A percentile compares a stretch with the other conserved stretches of the same genome.
phyloP scores from a whole-genome alignment of 2,797 vertebrate genomes.

The Mareca strepera region DNA sequence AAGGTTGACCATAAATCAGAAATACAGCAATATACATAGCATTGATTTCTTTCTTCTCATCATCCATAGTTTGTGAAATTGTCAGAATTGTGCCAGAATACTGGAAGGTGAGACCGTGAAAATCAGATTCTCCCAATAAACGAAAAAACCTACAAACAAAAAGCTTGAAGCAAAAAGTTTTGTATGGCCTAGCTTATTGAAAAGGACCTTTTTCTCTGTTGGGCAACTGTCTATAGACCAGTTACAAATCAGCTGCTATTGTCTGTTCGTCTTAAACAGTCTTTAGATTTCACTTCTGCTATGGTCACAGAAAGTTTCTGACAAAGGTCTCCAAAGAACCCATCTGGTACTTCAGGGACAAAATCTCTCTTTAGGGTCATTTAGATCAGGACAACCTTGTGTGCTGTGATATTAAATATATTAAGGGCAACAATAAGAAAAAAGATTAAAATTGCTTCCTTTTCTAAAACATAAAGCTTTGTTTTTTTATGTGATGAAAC shows the following conservation, averaged over 20 bases:
- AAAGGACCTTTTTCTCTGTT: neutral
- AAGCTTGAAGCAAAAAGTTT: neutral
- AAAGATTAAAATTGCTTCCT: neutral
- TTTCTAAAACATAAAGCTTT: neutral
- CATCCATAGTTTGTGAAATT: neutral
- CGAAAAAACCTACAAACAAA: neutral
- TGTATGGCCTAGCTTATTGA: neutral
- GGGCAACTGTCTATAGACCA: neutral
- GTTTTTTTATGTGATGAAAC: neutral
- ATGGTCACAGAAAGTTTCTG: neutral
- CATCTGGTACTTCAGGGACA: neutral
- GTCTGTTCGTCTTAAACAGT: neutral
- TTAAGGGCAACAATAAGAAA: neutral
- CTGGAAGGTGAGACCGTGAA: neutral
- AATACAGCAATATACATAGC: neutral
- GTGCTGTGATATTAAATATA: neutral
- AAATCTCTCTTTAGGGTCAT: neutral
- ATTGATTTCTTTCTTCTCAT: neutral
- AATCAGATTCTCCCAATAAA: neutral
- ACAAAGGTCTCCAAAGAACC: neutral
- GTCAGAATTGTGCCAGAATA: neutral
- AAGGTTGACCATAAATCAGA: neutral
- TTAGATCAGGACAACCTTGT: neutral
- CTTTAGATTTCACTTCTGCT: neutral
- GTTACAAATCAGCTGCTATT: neutral